Conservation (phyloP, 2,113 vertebrate species). For the Haemorhous mexicanus region DNA sequence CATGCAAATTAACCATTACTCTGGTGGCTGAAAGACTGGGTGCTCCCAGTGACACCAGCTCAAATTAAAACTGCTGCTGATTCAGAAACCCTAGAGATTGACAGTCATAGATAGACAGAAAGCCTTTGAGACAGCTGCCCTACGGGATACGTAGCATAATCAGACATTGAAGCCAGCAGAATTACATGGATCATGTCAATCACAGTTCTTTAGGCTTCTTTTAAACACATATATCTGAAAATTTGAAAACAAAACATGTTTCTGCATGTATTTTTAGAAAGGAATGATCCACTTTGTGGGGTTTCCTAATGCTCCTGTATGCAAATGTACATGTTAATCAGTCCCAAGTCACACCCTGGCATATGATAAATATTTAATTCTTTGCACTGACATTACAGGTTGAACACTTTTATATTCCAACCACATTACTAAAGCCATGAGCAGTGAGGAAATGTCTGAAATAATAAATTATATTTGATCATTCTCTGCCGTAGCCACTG, state of each 20-base stretch:
- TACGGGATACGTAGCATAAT: not conserved
- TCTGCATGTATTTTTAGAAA: constrained; percentile 8
- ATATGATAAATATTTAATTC: constrained; percentile 38
- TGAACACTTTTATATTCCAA: not conserved
- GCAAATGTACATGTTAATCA: not conserved
- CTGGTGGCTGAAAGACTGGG: not conserved
- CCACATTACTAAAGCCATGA: not conserved
- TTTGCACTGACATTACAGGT: not conserved
- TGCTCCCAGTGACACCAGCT: not conserved
- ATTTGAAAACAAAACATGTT: constrained; percentile 20
- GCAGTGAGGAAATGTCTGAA: not conserved
- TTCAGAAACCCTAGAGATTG: not conserved
- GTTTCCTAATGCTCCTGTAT: not conserved
- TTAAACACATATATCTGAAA: not conserved
- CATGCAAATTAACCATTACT: not conserved
- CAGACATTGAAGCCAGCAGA: not conserved
- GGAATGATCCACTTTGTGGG: not conserved
- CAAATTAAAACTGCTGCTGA: not conserved
- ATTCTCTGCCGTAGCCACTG: not conserved
- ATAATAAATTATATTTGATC: not conserved
- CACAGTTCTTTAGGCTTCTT: not conserved
- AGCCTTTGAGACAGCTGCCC: not conserved
- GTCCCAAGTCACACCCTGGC: not conserved
- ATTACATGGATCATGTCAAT: not conserved
- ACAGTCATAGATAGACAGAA: not conserved